Conservation (phyloP, 1,140 invertebrate species). For the Panonychus citri region DNA sequence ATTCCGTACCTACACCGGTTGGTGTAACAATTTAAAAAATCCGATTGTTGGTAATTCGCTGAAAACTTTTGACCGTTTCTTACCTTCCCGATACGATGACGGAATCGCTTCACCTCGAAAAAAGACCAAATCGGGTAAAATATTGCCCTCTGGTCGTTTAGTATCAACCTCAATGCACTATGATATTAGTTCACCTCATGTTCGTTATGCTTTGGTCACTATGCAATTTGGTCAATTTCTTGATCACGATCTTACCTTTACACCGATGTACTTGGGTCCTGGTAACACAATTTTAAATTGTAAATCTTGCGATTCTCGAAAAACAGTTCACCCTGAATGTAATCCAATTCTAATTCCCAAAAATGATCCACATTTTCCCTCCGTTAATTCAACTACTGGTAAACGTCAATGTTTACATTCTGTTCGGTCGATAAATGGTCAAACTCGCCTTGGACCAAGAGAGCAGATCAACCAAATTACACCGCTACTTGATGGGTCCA, state of each 20-base stretch:
- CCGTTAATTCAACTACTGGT: conserved; percentile 49
- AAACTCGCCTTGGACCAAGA: conserved; percentile 39
- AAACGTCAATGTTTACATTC: conserved; percentile 68
- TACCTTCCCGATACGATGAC: conserved; percentile 70
- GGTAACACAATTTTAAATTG: conserved; percentile 42
- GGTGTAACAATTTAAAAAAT: conserved; percentile 72
- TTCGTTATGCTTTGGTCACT: conserved; percentile 67
- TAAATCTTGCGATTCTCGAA: conserved; percentile 37
- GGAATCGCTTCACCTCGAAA: conserved; percentile 24
- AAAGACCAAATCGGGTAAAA: neutral
- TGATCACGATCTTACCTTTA: conserved; percentile 31
- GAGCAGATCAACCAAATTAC: conserved; percentile 40
- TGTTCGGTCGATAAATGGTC: conserved; percentile 69
- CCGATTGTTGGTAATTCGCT: conserved; percentile 51
- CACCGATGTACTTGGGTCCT: conserved; percentile 24
- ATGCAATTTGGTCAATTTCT: conserved; percentile 29
- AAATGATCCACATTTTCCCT: conserved; percentile 32
- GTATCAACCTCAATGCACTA: conserved; percentile 66
- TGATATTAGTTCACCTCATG: conserved; percentile 62
- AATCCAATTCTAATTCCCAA: conserved; percentile 31
- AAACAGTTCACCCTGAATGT: conserved; percentile 51
- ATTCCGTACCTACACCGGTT: conserved; percentile 56
- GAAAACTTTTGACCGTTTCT: conserved; percentile 56
- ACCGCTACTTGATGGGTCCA: conserved; percentile 35
- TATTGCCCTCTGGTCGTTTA: conserved; percentile 49